Conservation (phyloP, 2,113 vertebrate genomes). For the Actinemys pallida region DNA sequence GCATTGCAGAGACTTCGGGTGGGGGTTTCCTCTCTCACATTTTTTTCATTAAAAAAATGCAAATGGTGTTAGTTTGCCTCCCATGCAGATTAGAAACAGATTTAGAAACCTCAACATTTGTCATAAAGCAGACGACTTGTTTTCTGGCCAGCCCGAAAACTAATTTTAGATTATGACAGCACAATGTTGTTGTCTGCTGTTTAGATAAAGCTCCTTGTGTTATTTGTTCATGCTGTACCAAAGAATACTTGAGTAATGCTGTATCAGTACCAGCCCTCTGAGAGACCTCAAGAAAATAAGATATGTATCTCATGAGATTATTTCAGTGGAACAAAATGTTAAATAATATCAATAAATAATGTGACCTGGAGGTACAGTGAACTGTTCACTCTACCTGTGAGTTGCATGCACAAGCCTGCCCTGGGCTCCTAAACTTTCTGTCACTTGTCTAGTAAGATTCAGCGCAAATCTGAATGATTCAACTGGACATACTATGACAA, state of each 20-base stretch:
- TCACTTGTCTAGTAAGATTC: slow-evolving; percentile 1
- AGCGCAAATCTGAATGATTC: slow-evolving; percentile 59
- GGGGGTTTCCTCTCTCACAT: too few relatives aligned
- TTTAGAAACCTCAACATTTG: too few relatives aligned
- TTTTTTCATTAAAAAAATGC: too few relatives aligned
- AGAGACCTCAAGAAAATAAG: slow-evolving; percentile 8
- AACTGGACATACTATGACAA: slow-evolving; percentile 11
- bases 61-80: too few relatives aligned
- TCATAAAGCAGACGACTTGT: too few relatives aligned
- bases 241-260: not conserved
- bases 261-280: not conserved
- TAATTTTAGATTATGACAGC: not conserved
- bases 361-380: slow-evolving; percentile 25
- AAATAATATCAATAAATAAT: slow-evolving; percentile 68
- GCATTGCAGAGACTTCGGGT: too few relatives aligned
- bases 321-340: slow-evolving; percentile 20
- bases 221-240: not conserved
- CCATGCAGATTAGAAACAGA: too few relatives aligned
- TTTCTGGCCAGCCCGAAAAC: not conserved
- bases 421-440: slow-evolving; percentile 32
- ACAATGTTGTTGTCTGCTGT: not conserved
- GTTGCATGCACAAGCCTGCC: not conserved
- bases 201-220: not conserved
- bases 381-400: not conserved
- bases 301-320: not conserved